Conservation (phyloP, 2,888 invertebrate genomes). For the Nymphalis c-album region DNA sequence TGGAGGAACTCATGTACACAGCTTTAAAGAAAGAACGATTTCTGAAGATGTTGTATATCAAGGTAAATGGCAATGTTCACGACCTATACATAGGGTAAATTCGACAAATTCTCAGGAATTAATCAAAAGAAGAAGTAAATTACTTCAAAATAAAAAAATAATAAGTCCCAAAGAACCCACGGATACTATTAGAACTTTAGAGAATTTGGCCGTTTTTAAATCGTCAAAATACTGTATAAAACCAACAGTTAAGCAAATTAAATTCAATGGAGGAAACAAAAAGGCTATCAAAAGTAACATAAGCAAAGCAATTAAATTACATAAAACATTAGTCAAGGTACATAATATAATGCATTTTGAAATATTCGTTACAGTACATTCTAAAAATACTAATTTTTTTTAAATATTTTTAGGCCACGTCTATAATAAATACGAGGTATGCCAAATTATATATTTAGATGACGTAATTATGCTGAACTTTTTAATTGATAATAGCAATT, state of each 20-base stretch:
- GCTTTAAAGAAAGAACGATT: slow-evolving; percentile 59
- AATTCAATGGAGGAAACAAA: background rate
- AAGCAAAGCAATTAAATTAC: background rate
- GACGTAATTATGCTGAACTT: background rate
- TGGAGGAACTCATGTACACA: slow-evolving; percentile 68
- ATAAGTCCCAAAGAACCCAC: background rate
- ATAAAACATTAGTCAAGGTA: background rate
- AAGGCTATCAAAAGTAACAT: background rate
- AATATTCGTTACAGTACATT: background rate
- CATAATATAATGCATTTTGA: background rate
- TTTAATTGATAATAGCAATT: slow-evolving; percentile 24
- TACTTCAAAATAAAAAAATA: slow-evolving; percentile 23
- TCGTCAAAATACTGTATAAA: background rate
- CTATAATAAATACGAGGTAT: slow-evolving; percentile 55
- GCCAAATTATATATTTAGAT: slow-evolving; percentile 21
- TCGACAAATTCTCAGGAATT: slow-evolving; percentile 1
- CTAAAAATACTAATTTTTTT: slow-evolving; percentile 7
- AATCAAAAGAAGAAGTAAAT: background rate
- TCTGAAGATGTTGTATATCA: slow-evolving; percentile 71
- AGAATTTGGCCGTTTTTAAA: background rate
- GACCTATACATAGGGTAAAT: slow-evolving; percentile 23
- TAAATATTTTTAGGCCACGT: slow-evolving; percentile 52
- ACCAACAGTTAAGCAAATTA: background rate
- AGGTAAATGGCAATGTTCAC: slow-evolving; percentile 63
- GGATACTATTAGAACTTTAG: background rate